A percentile compares a stretch with the other conserved stretches of the same genome.
Evolutionary conservation across 2,797 vertebrate species (phyloP).

Genomic region (Poecilia wingei): DNA sequence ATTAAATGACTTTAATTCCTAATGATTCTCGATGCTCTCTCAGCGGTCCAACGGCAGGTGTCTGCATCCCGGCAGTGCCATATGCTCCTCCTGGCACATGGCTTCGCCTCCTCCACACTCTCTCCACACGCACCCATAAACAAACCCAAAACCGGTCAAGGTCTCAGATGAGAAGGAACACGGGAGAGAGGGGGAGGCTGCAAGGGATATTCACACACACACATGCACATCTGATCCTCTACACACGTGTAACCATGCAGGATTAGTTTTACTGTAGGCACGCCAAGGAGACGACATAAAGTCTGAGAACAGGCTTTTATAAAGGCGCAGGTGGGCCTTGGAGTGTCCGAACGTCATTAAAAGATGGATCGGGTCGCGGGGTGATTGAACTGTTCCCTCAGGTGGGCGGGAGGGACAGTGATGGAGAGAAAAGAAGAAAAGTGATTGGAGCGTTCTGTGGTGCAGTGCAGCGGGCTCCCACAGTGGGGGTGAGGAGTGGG

Average conservation of each 20-base stretch:
- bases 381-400: constrained; percentile 69
- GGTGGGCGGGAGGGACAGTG: constrained; percentile 55
- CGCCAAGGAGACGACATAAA: constrained; percentile 40
- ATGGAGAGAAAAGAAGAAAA: constrained; percentile 50
- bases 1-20: constrained; percentile 79
- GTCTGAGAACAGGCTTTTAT: constrained; percentile 41
- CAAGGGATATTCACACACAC: constrained; percentile 44
- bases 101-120: constrained; percentile 66
- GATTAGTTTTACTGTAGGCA: constrained; percentile 28
- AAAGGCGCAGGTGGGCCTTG: constrained; percentile 68
- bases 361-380: constrained; percentile 71
- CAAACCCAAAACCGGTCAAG: constrained; percentile 77
- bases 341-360: constrained; percentile 73
- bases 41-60: constrained; percentile 73
- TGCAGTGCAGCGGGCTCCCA: constrained; percentile 45
- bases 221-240: constrained; percentile 48
- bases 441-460: constrained; percentile 48
- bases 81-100: constrained; percentile 80
- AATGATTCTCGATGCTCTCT: constrained; percentile 71
- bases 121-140: constrained; percentile 76
- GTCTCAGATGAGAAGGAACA: constrained; percentile 69
- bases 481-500: constrained; percentile 15
- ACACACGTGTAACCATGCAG: constrained; percentile 23
- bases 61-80: constrained; percentile 74
- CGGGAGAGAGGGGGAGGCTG: constrained; percentile 54